A percentile compares a stretch with the other conserved stretches of the same genome.
phyloP scores from a whole-genome alignment of 2,888 invertebrate genomes.

The Theristus sp. region DNA sequence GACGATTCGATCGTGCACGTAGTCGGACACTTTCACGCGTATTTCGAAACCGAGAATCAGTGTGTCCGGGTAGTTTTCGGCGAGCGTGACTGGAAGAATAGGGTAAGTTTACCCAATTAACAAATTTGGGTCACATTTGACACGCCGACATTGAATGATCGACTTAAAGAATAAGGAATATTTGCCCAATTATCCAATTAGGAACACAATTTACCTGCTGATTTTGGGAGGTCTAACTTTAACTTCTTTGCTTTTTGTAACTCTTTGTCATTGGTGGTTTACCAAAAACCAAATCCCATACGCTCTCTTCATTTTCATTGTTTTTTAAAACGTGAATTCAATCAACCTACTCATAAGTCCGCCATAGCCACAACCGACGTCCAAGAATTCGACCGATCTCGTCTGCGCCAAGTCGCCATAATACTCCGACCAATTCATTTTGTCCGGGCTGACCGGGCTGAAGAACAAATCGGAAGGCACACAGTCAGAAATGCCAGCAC shows the following conservation, averaged over 20 bases:
- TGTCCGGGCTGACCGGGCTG: constrained; percentile 45
- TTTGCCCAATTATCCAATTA: background rate
- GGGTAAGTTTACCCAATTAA: background rate
- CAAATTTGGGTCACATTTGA: background rate
- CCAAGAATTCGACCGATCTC: constrained; percentile 60
- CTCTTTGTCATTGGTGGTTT: too few relatives aligned
- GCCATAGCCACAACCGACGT: constrained; percentile 95
- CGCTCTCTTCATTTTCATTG: too few relatives aligned
- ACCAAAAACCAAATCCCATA: too few relatives aligned
- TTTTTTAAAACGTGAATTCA: background rate
- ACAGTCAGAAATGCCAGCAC: too few relatives aligned
- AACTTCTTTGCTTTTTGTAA: too few relatives aligned
- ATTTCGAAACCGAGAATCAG: constrained; percentile 90
- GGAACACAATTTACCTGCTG: too few relatives aligned
- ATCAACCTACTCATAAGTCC: constrained; percentile 53
- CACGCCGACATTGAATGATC: background rate
- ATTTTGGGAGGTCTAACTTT: too few relatives aligned
- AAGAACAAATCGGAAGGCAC: background rate
- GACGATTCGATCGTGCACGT: constrained; percentile 79
- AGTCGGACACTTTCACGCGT: constrained; percentile 77
- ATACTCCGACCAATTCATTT: constrained; percentile 62
- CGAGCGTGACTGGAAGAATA: constrained; percentile 52
- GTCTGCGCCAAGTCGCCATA: constrained; percentile 43
- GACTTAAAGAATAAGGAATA: background rate
- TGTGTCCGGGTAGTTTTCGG: constrained; percentile 69